phyloP scores from a whole-genome alignment of 2,113 vertebrate species.

The Pterocles orientalis region DNA sequence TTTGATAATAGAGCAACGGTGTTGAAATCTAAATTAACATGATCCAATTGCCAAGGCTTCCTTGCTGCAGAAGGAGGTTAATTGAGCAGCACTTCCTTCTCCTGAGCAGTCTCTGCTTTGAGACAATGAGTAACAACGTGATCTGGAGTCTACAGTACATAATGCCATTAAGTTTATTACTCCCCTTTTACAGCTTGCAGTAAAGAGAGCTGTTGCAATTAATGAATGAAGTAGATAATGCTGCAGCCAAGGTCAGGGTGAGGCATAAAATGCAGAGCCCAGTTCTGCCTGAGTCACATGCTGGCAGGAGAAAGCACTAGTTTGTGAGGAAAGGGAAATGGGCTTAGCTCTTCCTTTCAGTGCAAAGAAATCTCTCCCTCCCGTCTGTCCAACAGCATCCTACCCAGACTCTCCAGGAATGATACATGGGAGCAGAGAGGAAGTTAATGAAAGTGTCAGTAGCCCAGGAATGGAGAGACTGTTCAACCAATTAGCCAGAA shows the following conservation, averaged over 20 bases:
- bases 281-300: background rate
- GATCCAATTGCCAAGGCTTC: background rate
- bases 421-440: background rate
- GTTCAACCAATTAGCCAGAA: background rate
- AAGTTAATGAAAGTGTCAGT: background rate
- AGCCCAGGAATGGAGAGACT: background rate
- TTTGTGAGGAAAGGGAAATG: background rate
- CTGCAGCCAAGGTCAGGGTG: background rate
- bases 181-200: background rate
- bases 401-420: background rate
- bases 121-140: background rate
- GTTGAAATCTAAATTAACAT: constrained; percentile 10
- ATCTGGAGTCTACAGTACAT: background rate
- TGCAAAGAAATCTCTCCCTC: background rate
- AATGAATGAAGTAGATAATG: background rate
- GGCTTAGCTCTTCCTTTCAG: background rate
- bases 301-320: background rate
- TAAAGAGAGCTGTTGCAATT: background rate
- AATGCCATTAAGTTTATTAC: constrained; percentile 29
- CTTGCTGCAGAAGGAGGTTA: background rate
- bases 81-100: constrained; percentile 7
- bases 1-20: background rate
- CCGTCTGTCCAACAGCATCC: background rate
- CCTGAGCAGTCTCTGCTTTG: background rate
- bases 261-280: background rate